Percentiles rank a stretch among this genome's conserved stretches.
Evolutionary conservation across 2,888 invertebrate genomes (phyloP).

Genomic region (Cephus runcator): DNA sequence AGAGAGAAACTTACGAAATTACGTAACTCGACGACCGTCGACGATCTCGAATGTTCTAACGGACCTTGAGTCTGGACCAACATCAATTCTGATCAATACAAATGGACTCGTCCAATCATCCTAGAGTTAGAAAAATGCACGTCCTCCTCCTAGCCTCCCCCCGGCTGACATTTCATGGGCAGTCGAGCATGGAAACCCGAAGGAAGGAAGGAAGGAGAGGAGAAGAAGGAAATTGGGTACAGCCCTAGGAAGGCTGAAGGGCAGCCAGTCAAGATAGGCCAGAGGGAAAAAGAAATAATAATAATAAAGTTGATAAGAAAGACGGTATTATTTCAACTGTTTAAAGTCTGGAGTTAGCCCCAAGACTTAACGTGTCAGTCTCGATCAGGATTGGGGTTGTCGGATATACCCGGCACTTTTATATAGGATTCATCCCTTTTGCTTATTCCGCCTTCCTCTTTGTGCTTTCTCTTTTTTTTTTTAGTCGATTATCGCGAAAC

Average conservation of each 20-base stretch:
- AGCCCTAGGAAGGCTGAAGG: not conserved
- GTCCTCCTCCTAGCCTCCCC: constrained; percentile 17
- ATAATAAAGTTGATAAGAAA: constrained; percentile 6
- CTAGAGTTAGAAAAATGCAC: constrained; percentile 24
- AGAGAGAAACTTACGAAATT: too few species aligned
- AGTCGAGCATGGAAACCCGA: not conserved
- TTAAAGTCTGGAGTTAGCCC: not conserved
- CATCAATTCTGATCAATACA: too few species aligned
- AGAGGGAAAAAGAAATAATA: constrained; percentile 2
- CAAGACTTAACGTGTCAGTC: constrained; percentile 12
- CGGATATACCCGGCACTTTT: too few species aligned
- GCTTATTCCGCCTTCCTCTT: too few species aligned
- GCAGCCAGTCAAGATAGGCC: not conserved
- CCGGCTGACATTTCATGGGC: constrained; percentile 13
- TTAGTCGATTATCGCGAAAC: constrained; percentile 39
- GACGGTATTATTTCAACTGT: constrained; percentile 18
- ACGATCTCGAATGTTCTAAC: too few species aligned
- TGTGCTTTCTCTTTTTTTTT: not conserved
- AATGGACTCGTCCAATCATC: constrained; percentile 15
- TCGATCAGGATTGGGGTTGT: constrained; percentile 3
- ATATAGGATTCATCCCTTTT: too few species aligned
- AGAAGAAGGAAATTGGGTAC: not conserved
- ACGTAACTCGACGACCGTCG: too few species aligned
- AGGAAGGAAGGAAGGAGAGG: constrained; percentile 9
- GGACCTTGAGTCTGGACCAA: too few species aligned